These are phyloP conservation scores for Psammodynastes pulverulentus DNA, from an alignment of 2,113 vertebrate species.

Conservation along the genomic window DNA sequence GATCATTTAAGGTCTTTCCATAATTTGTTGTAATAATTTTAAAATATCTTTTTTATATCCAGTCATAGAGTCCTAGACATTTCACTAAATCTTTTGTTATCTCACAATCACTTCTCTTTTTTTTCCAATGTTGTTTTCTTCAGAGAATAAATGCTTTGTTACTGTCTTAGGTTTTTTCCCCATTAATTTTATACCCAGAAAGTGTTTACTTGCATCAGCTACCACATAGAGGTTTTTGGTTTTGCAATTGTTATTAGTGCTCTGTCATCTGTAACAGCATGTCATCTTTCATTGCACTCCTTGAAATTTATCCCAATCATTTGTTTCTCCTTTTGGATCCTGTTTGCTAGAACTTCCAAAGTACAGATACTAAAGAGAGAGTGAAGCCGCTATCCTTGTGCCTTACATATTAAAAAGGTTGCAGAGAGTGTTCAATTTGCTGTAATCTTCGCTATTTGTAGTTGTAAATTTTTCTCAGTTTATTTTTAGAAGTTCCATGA, in stretches of 20 bases:
- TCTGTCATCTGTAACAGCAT: neutral
- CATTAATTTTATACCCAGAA: neutral
- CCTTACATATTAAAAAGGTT: neutral
- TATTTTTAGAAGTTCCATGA: neutral
- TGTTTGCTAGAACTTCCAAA: neutral
- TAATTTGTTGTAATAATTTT: neutral
- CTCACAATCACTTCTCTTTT: neutral
- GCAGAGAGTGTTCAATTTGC: neutral
- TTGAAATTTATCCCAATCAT: neutral
- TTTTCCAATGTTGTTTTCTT: neutral
- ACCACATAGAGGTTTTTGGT: neutral
- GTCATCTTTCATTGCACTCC: neutral
- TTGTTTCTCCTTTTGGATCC: neutral
- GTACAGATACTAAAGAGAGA: neutral
- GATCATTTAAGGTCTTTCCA: neutral
- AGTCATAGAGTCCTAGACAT: neutral
- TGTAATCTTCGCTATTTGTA: neutral
- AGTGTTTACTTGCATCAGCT: neutral
- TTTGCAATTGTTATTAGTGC: neutral
- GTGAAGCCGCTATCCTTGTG: neutral
- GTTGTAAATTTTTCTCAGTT: neutral
- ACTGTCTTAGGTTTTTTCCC: neutral
- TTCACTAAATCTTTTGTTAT: neutral
- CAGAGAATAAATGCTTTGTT: neutral
- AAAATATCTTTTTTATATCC: neutral